Base-by-base conservation (phyloP, 2,888 invertebrate genomes). In the Conomelus anceps region DNA sequence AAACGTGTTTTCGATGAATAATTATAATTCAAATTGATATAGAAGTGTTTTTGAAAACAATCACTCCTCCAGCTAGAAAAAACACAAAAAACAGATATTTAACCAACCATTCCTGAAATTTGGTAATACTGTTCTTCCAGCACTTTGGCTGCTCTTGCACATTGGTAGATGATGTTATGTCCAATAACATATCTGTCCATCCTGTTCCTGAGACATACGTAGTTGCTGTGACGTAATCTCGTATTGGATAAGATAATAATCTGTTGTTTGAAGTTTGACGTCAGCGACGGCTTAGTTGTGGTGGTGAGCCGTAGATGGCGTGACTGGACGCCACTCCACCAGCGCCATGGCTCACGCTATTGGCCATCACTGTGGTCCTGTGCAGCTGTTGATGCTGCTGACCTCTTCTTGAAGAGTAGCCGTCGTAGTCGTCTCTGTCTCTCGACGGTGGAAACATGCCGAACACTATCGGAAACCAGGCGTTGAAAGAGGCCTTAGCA, bases 281-380 rank as follows among this genome's bases (percentile, higher is more conserved):
- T 17, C 23, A 84, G 6, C 24, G 84, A 6, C 22, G 34, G 0
- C 34, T 29, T 22, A 24, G 41, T 22, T 22, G 41, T 20, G 86
- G 85, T 90, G 94, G 93, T 92, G 95, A 93, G 0, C 95, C 95
- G 87, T 95, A 94, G 0, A 96, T 96, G 0, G 96, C 96, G 91
- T 96, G 96, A 91, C 96, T 96, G 90, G 95, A 95, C 17, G 96
- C 96, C 1, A 96, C 95, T 0, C 96, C 96, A 3, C 96, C 95
- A 91, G 95, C 95, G 0, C 95, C 95, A 0, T 96, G 96, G 92
- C 96, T 96, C 92, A 95, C 96, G 89, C 96, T 96, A 92, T 96
- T 96, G 26, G 96, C 96, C 22, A 96, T 95, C 0, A 96, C 96
- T 0, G 95, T 96, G 17, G 96, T 95, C 22, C 91, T 91, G 1